Base-by-base conservation (phyloP, 2,888 invertebrate genomes). In the Nomada ferruginata region DNA sequence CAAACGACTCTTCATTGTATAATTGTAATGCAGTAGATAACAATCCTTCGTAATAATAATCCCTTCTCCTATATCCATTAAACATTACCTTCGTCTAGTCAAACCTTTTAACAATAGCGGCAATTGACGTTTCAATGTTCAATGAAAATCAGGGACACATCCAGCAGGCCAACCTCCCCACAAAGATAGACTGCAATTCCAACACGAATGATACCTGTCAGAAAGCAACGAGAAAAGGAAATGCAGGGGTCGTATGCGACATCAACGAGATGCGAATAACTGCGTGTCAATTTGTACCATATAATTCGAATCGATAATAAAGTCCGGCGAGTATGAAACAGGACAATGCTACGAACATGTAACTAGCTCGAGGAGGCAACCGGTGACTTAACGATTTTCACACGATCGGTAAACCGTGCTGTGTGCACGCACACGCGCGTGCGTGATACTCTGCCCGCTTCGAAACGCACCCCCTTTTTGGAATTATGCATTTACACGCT, bases 401-500 rank as follows among this genome's bases (percentile, higher is more conserved):
- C 78, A 80, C 80, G 78, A 78, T 59, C 29, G 11, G 55, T 50
- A 26, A 55, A 66, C 26, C 53, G 60, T 10, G 50, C 10, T 13
- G 50, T 61, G 59, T 72, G 65, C 66, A 20, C 36, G 61, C 47
- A 68, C 69, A 68, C 57, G 59, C 59, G 55, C 64, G 64, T 55
- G 52, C 55, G 57, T 44, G 61, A 61, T 60, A 59, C 53, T 52
- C 53, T 61, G 23, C 55, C 42, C 64, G 66, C 44, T 52, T 53
- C 44, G 69, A n/a, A 55, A 53, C 42, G 52, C 42, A n/a, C 29
- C 77, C 26, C 26, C 77, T 69, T 76, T 82, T 82, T 84, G 72
- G 83, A 82, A 87, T 84, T 81, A 85, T 78, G 87, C 87, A 83
- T 83, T 86, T 84, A 85, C 75, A 79, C 73, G 86, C 79, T 87